Percentiles rank a stretch among this genome's conserved stretches.
These are phyloP conservation scores for Hylaea fasciaria DNA, from an alignment of 2,888 invertebrate species.

Conservation along the genomic window DNA sequence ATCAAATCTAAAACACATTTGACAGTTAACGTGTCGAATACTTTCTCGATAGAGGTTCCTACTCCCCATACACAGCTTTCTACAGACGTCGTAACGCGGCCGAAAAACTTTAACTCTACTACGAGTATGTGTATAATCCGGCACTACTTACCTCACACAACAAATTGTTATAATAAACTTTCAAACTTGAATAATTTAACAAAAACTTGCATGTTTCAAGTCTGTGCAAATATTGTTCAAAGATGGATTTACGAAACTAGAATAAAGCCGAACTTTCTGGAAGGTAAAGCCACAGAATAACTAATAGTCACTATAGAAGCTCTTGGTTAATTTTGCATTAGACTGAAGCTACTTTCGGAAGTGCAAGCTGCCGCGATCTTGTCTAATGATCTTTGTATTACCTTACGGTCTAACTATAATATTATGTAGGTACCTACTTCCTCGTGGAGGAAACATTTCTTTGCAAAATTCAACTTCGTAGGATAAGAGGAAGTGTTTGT, in stretches of 20 bases:
- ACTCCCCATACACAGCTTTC: too few relatives aligned
- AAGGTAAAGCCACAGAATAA: constrained; percentile 39
- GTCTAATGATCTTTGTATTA: constrained; percentile 72
- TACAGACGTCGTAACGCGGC: too few relatives aligned
- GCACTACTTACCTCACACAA: too few relatives aligned
- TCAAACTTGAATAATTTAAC: neutral
- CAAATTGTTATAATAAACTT: too few relatives aligned
- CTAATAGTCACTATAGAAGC: constrained; percentile 44
- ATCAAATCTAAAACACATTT: too few relatives aligned
- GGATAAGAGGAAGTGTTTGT: too few relatives aligned
- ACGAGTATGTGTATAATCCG: too few relatives aligned
- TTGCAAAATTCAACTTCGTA: neutral
- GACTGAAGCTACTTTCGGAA: constrained; percentile 63
- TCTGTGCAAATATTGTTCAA: constrained; percentile 21
- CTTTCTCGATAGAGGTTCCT: too few relatives aligned
- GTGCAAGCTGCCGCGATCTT: constrained; percentile 61
- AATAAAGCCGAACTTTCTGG: constrained; percentile 41
- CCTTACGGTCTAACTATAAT: constrained; percentile 26
- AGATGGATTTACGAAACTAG: constrained; percentile 22
- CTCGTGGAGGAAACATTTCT: neutral
- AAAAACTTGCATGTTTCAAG: neutral
- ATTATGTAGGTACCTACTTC: too few relatives aligned
- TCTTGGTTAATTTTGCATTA: constrained; percentile 72
- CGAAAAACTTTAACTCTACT: too few relatives aligned
- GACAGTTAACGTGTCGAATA: too few relatives aligned